These are phyloP conservation scores for Pangasius macronema DNA, from an alignment of 2,797 vertebrate genomes.

Conservation along the genomic window DNA sequence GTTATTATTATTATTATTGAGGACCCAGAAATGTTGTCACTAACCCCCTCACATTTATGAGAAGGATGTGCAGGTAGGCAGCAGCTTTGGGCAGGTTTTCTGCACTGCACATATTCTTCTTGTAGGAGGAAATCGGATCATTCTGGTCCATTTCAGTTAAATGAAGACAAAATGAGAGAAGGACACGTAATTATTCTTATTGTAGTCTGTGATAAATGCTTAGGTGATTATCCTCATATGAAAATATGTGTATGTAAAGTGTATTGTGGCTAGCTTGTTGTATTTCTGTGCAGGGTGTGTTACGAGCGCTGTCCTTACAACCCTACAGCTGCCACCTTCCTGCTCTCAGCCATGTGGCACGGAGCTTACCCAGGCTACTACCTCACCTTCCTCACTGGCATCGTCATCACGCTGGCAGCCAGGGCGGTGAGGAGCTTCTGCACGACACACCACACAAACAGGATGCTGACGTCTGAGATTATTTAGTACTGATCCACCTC, in stretches of 20 bases:
- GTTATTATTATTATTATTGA: background rate
- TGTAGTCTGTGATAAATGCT: background rate
- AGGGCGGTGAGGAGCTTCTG: conserved; percentile 81
- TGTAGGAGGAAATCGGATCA: background rate
- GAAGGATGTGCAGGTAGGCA: background rate
- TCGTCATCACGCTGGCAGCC: conserved; percentile 87
- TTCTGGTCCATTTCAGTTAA: background rate
- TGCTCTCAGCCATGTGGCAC: conserved; percentile 93
- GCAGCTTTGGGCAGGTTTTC: background rate
- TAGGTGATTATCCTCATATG: background rate
- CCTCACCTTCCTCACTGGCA: conserved; percentile 90
- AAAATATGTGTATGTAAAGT: background rate
- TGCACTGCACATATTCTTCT: background rate
- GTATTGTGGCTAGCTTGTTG: background rate
- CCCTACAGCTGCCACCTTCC: conserved; percentile 89
- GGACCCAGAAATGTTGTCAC: background rate
- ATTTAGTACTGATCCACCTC: background rate
- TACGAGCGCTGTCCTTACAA: conserved; percentile 87
- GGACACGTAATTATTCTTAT: background rate
- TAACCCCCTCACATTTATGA: background rate
- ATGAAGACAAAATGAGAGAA: background rate
- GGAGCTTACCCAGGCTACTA: conserved; percentile 95
- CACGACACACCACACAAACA: background rate
- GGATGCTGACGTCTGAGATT: background rate
- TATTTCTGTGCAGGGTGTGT: conserved; percentile 80